phyloP scores from a whole-genome alignment of 2,113 vertebrate species.

The Albula glossodonta region DNA sequence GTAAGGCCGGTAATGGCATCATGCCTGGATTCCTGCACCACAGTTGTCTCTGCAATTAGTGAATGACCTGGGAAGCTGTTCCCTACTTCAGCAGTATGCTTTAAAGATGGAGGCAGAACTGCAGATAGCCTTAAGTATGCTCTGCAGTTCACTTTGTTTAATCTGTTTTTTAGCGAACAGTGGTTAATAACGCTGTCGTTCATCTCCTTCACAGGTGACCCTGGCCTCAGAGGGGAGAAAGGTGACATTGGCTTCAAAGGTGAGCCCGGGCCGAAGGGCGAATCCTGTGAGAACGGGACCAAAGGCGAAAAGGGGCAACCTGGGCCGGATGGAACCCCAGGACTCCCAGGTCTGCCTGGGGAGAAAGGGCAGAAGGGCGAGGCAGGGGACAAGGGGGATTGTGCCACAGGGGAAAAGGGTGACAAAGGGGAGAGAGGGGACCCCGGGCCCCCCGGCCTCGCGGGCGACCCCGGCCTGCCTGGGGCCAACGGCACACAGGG shows the following conservation, averaged over 20 bases:
- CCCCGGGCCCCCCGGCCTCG: constrained; percentile 70
- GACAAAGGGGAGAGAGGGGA: constrained; percentile 71
- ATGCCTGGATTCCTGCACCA: too few species aligned
- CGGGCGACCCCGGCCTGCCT: constrained; percentile 66
- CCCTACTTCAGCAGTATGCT: too few species aligned
- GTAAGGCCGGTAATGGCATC: too few species aligned
- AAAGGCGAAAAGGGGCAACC: constrained; percentile 78
- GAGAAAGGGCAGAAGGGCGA: constrained; percentile 84
- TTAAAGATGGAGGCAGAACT: too few species aligned
- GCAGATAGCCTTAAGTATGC: too few species aligned
- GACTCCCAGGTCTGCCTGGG: constrained; percentile 70
- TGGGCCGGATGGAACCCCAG: constrained; percentile 55
- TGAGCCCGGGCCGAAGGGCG: constrained; percentile 83
- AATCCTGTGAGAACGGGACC: constrained; percentile 77
- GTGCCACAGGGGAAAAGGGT: constrained; percentile 66
- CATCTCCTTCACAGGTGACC: constrained; percentile 73
- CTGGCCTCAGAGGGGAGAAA: constrained; percentile 80
- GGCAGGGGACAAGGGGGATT: constrained; percentile 70
- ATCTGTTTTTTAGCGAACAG: too few species aligned
- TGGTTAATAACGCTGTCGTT: not conserved
- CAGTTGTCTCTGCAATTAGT: too few species aligned
- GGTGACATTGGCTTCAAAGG: constrained; percentile 82
- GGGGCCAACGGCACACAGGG: constrained; percentile 45
- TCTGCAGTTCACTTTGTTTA: too few species aligned
- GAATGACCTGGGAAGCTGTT: too few species aligned